Evolutionary conservation across 1,140 invertebrate species (phyloP).

Genomic region (Pomphorhynchus laevis): DNA sequence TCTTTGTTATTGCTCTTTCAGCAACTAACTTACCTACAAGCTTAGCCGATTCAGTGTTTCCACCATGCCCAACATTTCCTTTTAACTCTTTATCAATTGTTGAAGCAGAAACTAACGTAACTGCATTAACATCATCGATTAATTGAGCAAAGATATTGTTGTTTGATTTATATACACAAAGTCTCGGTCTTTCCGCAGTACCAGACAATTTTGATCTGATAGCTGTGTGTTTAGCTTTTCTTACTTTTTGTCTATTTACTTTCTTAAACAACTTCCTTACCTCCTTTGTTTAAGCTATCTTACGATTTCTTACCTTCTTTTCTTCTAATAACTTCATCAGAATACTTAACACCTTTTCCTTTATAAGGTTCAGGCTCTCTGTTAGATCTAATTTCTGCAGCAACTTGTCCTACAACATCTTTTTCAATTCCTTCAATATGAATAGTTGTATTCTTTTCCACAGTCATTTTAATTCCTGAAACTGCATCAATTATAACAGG

Average conservation of each 20-base stretch:
- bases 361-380: constrained; percentile 12
- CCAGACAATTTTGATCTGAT: not conserved
- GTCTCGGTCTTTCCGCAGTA: not conserved
- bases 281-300: no score
- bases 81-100: constrained; percentile 2
- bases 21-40: constrained; percentile 2
- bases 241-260: constrained; percentile 5
- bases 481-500: not conserved
- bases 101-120: constrained; percentile 2
- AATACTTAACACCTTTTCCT: constrained; percentile 12
- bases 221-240: not conserved
- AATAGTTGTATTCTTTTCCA: constrained; percentile 1
- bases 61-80: not conserved
- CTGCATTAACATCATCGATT: not conserved
- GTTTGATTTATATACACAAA: constrained; percentile 2
- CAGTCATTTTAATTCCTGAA: not conserved
- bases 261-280: no score
- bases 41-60: constrained; percentile 2
- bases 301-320: constrained; percentile 12
- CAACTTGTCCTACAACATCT: constrained; percentile 11
- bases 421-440: constrained; percentile 9
- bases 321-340: constrained; percentile 10
- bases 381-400: constrained; percentile 10
- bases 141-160: constrained; percentile 4
- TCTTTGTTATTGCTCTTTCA: not conserved